These are phyloP conservation scores for Hucho hucho DNA, from an alignment of 2,113 vertebrate species.

Conservation along the genomic window DNA sequence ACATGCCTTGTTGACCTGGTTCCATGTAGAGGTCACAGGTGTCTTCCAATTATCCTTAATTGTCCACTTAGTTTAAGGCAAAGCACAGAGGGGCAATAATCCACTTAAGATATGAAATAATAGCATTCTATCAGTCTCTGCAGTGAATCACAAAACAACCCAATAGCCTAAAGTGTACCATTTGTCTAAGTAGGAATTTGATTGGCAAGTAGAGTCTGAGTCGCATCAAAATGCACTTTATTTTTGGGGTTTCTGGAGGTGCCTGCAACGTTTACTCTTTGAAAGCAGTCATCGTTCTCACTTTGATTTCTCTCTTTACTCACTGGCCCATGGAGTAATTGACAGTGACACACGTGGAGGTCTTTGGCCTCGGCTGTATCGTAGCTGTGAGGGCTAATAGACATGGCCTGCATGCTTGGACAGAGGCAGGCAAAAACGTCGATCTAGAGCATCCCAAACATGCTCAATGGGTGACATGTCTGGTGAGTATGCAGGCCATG, in stretches of 20 bases:
- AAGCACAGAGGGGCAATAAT: conserved; percentile 19
- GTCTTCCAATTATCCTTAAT: conserved; percentile 41
- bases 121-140: background rate
- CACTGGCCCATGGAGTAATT: background rate
- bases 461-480: no score
- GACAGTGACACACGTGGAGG: background rate
- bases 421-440: background rate
- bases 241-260: background rate
- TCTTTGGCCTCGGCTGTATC: background rate
- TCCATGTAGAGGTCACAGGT: conserved; percentile 15
- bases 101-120: conserved; percentile 4
- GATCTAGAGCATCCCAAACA: no score
- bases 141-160: background rate
- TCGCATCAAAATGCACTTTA: background rate
- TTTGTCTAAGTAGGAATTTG: background rate
- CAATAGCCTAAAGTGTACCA: background rate
- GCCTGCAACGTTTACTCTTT: background rate
- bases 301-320: background rate
- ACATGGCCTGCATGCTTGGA: background rate
- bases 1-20: conserved; percentile 20
- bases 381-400: background rate
- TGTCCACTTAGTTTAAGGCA: conserved; percentile 12
- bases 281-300: background rate
- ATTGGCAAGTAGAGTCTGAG: background rate
- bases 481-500: no score